Percentiles rank a stretch among this genome's conserved stretches.
Evolutionary conservation across 2,797 vertebrate species (phyloP).

Genomic region (Ataeniobius toweri): DNA sequence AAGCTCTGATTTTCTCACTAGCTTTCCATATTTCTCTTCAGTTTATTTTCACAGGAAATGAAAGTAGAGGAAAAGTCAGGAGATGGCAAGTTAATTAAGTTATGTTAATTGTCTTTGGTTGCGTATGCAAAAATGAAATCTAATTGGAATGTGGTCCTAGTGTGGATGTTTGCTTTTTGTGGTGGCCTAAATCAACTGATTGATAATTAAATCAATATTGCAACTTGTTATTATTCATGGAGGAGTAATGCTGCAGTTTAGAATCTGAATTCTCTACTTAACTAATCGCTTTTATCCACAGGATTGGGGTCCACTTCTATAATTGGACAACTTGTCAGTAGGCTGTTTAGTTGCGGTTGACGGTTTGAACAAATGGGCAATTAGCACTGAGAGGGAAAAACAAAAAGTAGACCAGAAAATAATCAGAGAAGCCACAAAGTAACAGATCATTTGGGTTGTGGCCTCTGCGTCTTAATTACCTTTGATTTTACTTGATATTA

Average conservation of each 20-base stretch:
- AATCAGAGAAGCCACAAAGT: slow-evolving; percentile 19
- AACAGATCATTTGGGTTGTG: slow-evolving; percentile 10
- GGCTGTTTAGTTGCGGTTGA: slow-evolving; percentile 40
- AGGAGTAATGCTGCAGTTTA: slow-evolving; percentile 55
- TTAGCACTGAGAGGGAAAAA: slow-evolving; percentile 25
- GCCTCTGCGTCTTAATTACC: slow-evolving; percentile 29
- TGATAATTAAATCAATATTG: slow-evolving; percentile 73
- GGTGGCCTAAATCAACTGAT: slow-evolving; percentile 43
- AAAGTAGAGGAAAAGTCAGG: slow-evolving; percentile 24
- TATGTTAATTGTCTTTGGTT: slow-evolving; percentile 68
- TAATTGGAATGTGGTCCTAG: slow-evolving; percentile 64
- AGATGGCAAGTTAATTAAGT: slow-evolving; percentile 62
- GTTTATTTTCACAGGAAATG: slow-evolving; percentile 38
- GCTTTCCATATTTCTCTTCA: slow-evolving; percentile 48
- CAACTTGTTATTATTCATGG: slow-evolving; percentile 65
- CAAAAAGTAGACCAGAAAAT: slow-evolving; percentile 32
- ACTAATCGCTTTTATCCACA: slow-evolving; percentile 52
- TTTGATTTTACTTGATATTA: slow-evolving; percentile 22
- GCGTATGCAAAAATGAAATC: slow-evolving; percentile 59
- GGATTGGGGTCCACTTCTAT: slow-evolving; percentile 24
- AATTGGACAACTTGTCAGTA: slow-evolving; percentile 47
- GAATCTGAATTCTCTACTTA: slow-evolving; percentile 61
- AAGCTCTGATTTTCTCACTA: slow-evolving; percentile 58
- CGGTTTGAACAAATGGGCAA: slow-evolving; percentile 46
- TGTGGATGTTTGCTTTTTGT: slow-evolving; percentile 46